phyloP scores from a whole-genome alignment of 2,797 vertebrate genomes.

The Scomberomorus guttatus region DNA sequence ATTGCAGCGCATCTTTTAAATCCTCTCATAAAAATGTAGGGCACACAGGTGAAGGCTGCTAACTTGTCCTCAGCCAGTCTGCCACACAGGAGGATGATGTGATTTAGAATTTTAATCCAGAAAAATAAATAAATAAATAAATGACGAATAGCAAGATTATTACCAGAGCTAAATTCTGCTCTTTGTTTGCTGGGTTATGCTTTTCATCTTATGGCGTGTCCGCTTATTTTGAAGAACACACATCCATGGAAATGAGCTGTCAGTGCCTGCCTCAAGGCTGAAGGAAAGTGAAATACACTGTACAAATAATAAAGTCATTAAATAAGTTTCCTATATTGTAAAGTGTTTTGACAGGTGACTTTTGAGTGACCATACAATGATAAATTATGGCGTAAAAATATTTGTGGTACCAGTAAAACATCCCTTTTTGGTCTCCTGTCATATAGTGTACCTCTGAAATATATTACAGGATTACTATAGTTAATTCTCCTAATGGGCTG shows the following conservation, averaged over 20 bases:
- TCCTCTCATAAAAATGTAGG: conserved; percentile 66
- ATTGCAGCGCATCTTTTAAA: conserved; percentile 48
- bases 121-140: conserved; percentile 18
- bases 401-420: not conserved
- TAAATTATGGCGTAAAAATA: conserved; percentile 13
- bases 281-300: not conserved
- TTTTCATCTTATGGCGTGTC: conserved; percentile 6
- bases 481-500: conserved; percentile 52
- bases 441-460: conserved; percentile 35
- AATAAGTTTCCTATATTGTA: not conserved
- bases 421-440: conserved; percentile 23
- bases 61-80: conserved; percentile 43
- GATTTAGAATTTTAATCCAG: conserved; percentile 69
- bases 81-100: conserved; percentile 51
- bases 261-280: not conserved
- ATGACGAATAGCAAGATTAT: conserved; percentile 38
- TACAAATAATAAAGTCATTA: not conserved
- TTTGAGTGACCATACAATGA: conserved; percentile 6
- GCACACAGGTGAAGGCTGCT: conserved; percentile 61
- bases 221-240: not conserved
- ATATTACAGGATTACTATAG: conserved; percentile 46
- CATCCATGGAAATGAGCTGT: not conserved
- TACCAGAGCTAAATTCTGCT: conserved; percentile 20
- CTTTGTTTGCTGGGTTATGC: conserved; percentile 31
- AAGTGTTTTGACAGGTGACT: not conserved